Percentiles rank a stretch among this genome's conserved stretches.
phyloP scores from a whole-genome alignment of 2,888 invertebrate genomes.

The Leptinotarsa haldemani region DNA sequence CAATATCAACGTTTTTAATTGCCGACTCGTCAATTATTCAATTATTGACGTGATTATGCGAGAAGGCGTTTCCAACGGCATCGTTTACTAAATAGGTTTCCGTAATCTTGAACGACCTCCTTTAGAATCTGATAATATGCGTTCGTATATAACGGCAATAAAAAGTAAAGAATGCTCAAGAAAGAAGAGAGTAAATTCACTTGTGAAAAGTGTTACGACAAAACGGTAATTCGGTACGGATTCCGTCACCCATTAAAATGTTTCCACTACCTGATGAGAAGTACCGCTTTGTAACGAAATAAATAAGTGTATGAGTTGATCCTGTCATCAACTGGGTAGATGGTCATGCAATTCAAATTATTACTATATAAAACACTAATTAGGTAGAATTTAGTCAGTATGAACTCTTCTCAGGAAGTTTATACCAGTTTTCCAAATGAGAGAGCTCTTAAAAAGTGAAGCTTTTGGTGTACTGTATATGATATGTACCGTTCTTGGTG shows the following conservation, averaged over 20 bases:
- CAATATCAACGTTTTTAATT: not conserved
- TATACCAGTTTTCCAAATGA: no score
- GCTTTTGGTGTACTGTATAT: no score
- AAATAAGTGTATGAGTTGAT: not conserved
- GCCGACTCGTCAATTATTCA: slow-evolving; percentile 6
- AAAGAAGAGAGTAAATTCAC: slow-evolving; percentile 28
- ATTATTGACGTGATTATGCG: not conserved
- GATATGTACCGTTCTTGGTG: no score
- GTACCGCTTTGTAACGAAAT: slow-evolving; percentile 15
- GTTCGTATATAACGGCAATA: slow-evolving; percentile 8
- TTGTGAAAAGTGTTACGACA: slow-evolving; percentile 29
- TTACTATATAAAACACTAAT: no score
- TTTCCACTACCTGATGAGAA: slow-evolving; percentile 12
- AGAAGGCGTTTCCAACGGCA: not conserved
- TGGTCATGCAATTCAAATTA: no score
- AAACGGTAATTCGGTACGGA: slow-evolving; percentile 25
- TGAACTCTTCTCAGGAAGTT: no score
- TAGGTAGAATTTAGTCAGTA: no score
- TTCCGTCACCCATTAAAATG: slow-evolving; percentile 19
- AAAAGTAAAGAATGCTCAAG: slow-evolving; percentile 25
- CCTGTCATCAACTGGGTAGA: no score
- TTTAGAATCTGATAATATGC: slow-evolving; percentile 2
- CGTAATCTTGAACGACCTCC: slow-evolving; percentile 4
- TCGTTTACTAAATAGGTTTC: slow-evolving; percentile 8
- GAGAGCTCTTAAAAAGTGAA: no score